Base-by-base conservation (phyloP, 2,113 vertebrate species). In the Hippocampus abdominalis region DNA sequence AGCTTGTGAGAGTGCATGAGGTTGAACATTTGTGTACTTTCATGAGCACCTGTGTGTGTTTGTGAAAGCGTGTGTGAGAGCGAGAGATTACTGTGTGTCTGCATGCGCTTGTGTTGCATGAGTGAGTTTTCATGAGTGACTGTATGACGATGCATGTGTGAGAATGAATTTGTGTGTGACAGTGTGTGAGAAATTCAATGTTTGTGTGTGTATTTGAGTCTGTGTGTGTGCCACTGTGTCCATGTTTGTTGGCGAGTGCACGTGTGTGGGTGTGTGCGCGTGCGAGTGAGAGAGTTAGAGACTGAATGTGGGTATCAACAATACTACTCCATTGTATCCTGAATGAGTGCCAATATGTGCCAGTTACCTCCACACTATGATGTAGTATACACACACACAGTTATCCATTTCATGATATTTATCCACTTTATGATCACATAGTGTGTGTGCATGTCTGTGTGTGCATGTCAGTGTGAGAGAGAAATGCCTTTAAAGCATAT, bases 131-230 rank as follows among this genome's bases (percentile, higher is more conserved):
- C 10, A 10, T 44, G 42, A 44, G 32, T 44, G 46, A 18, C 15
- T 49, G 15, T 49, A 16, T 16, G 46, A 48, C 1, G 92, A 96
- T 97, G 12, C 64, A 7, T 54, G 18, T 67, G 12, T 60, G 5
- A 12, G 67, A 72, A 49, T 64, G 12, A 68, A n/a, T 59, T 46
- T 53, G 20, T 56, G 29, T 60, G 15, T 40, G 20, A 53, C 40
- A 48, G 57, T 36, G 27, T 10, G 21, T 13, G 25, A 57, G 10
- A 42, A 12, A 42, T 42, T 42, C 32, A 6, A 5, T 32, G 29
- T 36, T 36, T 23, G n/a, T 12, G 54, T 46, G 48, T 49, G 48
- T 3, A 44, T 12, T 13, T 48, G 46, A 16, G 46, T 3, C 9
- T 12, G 46, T 92, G 96, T 96, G 42, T 53, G 16, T 44, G 21